Evolutionary conservation across 1,140 invertebrate species (phyloP).

Genomic region (Pristionchus pacificus): DNA sequence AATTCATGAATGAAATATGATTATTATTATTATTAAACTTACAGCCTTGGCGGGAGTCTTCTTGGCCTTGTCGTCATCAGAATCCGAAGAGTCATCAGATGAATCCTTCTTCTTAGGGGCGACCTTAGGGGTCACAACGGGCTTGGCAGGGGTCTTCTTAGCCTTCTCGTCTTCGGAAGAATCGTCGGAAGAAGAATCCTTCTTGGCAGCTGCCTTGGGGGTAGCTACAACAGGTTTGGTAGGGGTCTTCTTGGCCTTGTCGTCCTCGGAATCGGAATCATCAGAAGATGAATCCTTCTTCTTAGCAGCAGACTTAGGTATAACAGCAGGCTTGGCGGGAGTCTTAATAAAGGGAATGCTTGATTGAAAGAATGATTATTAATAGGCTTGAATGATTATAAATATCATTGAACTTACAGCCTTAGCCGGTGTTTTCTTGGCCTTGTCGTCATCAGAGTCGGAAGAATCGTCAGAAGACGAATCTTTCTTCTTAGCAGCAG

Average conservation of each 20-base stretch:
- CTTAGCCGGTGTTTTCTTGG: slow-evolving; percentile 23
- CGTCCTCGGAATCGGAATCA: slow-evolving; percentile 26
- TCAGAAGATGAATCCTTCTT: slow-evolving; percentile 21
- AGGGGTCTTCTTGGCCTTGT: slow-evolving; percentile 25
- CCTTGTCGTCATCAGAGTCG: slow-evolving; percentile 11
- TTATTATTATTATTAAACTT: neutral
- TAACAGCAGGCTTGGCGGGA: slow-evolving; percentile 12
- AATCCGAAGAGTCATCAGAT: neutral
- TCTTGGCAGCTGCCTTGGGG: slow-evolving; percentile 4
- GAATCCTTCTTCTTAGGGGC: slow-evolving; percentile 7
- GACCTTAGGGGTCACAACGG: neutral
- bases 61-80: slow-evolving; percentile 24
- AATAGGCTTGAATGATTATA: slow-evolving; percentile 12
- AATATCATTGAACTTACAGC: neutral
- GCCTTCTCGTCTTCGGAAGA: neutral
- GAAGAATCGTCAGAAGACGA: slow-evolving; percentile 10
- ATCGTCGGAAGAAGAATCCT: neutral
- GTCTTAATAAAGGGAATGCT: slow-evolving; percentile 10
- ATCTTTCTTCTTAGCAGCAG: slow-evolving; percentile 26
- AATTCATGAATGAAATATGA: neutral
- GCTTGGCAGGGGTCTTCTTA: neutral
- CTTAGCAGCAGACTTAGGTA: slow-evolving; percentile 27
- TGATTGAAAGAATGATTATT: slow-evolving; percentile 11
- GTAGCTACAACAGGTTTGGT: slow-evolving; percentile 16
- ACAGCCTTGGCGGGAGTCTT: slow-evolving; percentile 25